Percentiles rank a stretch among this genome's conserved stretches.
These are phyloP conservation scores for Sylvietta virens DNA, from an alignment of 2,113 vertebrate species.

Conservation along the genomic window DNA sequence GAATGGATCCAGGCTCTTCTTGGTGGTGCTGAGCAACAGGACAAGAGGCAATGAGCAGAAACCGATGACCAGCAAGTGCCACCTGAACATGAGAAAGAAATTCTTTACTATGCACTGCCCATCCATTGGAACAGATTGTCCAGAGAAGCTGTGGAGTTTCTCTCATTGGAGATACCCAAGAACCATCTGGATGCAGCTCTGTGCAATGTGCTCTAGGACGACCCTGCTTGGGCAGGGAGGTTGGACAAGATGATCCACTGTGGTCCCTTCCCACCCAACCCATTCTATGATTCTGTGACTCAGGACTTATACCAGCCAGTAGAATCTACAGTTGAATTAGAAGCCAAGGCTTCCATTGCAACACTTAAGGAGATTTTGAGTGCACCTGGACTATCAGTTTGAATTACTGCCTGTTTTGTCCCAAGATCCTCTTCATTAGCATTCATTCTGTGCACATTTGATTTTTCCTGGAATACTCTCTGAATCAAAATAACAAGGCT, in stretches of 20 bases:
- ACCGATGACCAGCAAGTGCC: neutral
- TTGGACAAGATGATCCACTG: neutral
- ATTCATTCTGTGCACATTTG: neutral
- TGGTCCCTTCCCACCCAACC: neutral
- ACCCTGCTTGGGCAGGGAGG: neutral
- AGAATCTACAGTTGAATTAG: neutral
- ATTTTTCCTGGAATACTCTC: neutral
- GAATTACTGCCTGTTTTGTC: neutral
- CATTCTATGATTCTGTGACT: neutral
- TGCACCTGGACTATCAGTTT: neutral
- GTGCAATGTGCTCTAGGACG: neutral
- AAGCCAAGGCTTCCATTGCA: neutral
- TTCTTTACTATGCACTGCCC: neutral
- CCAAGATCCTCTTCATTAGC: neutral
- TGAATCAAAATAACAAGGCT: neutral
- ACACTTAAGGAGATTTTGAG: neutral
- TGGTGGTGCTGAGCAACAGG: rapidly evolving
- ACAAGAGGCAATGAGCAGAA: rapidly evolving
- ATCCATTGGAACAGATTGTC: neutral
- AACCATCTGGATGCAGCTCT: neutral
- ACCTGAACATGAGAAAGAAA: neutral
- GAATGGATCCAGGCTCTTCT: neutral
- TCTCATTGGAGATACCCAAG: neutral
- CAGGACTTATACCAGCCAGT: neutral
- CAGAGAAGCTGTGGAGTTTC: neutral